Evolutionary conservation across 2,888 invertebrate species (phyloP), one percentile per base, ranked within the genome.

Genomic region (Epinotia brunnichana): DNA sequence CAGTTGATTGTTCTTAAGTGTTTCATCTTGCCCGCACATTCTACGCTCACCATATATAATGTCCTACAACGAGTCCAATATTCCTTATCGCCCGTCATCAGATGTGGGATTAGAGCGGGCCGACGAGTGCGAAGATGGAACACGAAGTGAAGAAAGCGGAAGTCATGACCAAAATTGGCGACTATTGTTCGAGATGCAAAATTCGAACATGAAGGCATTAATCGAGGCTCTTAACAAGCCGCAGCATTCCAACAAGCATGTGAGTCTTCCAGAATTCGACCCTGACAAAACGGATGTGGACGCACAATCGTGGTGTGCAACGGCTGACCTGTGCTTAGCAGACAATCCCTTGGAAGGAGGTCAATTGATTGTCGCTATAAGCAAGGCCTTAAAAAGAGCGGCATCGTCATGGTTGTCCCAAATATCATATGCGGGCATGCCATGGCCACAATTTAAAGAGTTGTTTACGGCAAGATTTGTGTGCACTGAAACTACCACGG

Each of bases 381-480:
- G 63, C 24, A 29, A 35, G n/a, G 63, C 63, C 17, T 35, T 63
- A 10, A 63, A 63, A 13, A 51, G 63, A 29, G n/a, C 9, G 35
- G 63, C 63, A 10, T 63, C 63, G 5, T 29, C 63, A 11, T 63
- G 63, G 63, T n/a, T 63, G 1, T 29, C 63, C 17, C 63, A 63
- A 35, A 53, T 63, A n/a, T 63, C 63, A 5, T 51, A 17, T 35
- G 29, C 29, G 17, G 63, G 63, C 5, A 63, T 63, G 63, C 53
- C 57, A 2, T 57, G 57, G 29, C 7, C 29, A 24, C 15, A 57
- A 15, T 57, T 57, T 7, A 51, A 63, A 11, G 24, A 29, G 17
- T 17, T 63, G 29, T 63, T 53, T 19, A 35, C 13, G 51, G 53
- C 53, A 1, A 51, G 63, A 51, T 63, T 35, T 35, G 63, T 35